phyloP scores from a whole-genome alignment of 2,888 invertebrate species.

The Megaustenia siamemsis region DNA sequence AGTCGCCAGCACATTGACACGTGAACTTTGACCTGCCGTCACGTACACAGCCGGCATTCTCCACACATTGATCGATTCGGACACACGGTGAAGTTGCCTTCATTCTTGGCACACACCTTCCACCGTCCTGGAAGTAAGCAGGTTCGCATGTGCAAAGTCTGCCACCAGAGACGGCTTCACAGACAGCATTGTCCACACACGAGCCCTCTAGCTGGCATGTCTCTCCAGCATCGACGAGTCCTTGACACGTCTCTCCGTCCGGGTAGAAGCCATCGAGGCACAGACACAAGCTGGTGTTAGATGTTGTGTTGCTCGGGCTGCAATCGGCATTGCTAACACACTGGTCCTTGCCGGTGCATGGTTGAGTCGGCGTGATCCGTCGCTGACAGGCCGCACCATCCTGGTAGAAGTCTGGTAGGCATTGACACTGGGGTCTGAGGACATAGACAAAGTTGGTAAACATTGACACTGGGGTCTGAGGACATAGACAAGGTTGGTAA shows the following conservation, averaged over 20 bases:
- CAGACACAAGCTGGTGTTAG: slow-evolving; percentile 49
- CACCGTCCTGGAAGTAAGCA: slow-evolving; percentile 43
- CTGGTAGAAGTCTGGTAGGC: slow-evolving; percentile 17
- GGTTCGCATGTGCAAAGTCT: slow-evolving; percentile 43
- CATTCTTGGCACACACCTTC: background rate
- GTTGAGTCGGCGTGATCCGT: slow-evolving; percentile 13
- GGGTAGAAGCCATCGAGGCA: slow-evolving; percentile 51
- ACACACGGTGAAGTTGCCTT: slow-evolving; percentile 41
- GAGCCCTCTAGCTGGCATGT: slow-evolving; percentile 35
- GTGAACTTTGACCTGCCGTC: background rate
- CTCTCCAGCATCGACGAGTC: slow-evolving; percentile 29
- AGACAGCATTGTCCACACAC: slow-evolving; percentile 13
- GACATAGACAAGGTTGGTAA: too few species aligned
- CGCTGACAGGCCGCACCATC: slow-evolving; percentile 12
- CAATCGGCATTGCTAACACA: slow-evolving; percentile 54
- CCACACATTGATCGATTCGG: slow-evolving; percentile 53
- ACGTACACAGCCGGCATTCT: slow-evolving; percentile 42
- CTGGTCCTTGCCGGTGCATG: slow-evolving; percentile 43
- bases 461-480: too few species aligned
- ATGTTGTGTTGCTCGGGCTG: background rate
- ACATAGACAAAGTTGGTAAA: background rate
- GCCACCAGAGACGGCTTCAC: slow-evolving; percentile 1
- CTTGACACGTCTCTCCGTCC: slow-evolving; percentile 49
- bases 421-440: slow-evolving; percentile 28
- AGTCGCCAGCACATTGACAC: slow-evolving; percentile 21